Base-by-base conservation (phyloP, 2,113 vertebrate species). In the Antigone vipio region DNA sequence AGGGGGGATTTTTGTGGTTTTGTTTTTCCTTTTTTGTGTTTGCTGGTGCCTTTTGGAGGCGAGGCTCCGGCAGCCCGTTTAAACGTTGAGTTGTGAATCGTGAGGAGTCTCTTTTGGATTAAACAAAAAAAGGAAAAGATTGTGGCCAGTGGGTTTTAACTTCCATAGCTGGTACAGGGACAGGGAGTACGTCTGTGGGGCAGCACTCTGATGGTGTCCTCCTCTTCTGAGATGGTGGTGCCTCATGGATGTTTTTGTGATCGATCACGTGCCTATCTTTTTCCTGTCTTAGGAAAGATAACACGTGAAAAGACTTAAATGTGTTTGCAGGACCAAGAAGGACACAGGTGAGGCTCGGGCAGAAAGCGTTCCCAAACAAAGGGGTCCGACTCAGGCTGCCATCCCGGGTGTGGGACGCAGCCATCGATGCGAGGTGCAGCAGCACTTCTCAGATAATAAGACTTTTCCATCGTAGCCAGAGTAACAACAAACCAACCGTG, bases 41-140 rank as follows among this genome's bases (percentile, higher is more conserved):
- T 69, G 53, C 74, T 21, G 80, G 85, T 56, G 77, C 63, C 73
- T 80, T 92, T 87, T 35, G 59, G 94, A 97, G 94, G 82, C 42
- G 11, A 93, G 66, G 44, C 55, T 83, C 69, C 5, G 8, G 53
- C 88, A 83, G 60, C 83, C 59, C 15, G 2, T 49, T 76, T 14
- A 29, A 77, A 49, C 0, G 2, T n/a, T 24, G 76, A 34, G 84
- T 38, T 88, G 72, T 67, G 78, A 79, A 62, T 34, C 32, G 30
- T 15, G 52, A 49, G 75, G 56, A 40, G 53, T 21, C 84, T 92
- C 40, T 88, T 66, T 75, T 0, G 20, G 49, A 14, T n/a, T 2
- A 6, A 12, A 52, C 60, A 45, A 34, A 42, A 44, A 20, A 30
- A 6, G n/a, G 50, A 19, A n/a, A 52, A 55, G 30, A 12, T 45